A percentile compares a stretch with the other conserved stretches of the same genome.
These are phyloP conservation scores for Amphilophus citrinellus DNA, from an alignment of 2,113 vertebrate species.

Conservation along the genomic window DNA sequence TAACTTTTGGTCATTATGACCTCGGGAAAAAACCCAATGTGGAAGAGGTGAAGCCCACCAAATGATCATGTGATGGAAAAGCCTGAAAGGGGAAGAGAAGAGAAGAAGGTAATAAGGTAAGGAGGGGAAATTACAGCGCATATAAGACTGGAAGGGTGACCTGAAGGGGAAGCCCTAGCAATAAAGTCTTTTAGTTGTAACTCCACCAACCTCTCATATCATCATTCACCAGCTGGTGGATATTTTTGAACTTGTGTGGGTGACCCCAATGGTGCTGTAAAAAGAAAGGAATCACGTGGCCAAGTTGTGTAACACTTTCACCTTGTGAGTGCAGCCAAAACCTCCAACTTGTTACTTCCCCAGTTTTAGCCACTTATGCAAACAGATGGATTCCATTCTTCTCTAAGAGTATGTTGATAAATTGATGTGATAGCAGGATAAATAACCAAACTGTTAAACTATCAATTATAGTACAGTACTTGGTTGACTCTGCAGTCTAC, in stretches of 20 bases:
- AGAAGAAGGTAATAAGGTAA: neutral
- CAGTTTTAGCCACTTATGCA: slow-evolving; percentile 5
- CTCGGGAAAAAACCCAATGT: neutral
- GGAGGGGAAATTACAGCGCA: slow-evolving; percentile 10
- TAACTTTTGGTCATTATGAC: neutral
- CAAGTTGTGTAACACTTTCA: slow-evolving; percentile 60
- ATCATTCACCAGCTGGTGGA: slow-evolving; percentile 3
- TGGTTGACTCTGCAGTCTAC: neutral
- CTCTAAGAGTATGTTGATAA: slow-evolving; percentile 22
- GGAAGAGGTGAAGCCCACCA: neutral
- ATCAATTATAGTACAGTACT: slow-evolving; percentile 15
- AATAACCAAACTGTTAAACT: slow-evolving; percentile 40
- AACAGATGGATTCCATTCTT: slow-evolving; percentile 26
- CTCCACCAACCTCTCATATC: slow-evolving; percentile 4
- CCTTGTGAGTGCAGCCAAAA: slow-evolving; percentile 38
- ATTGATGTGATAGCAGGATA: slow-evolving; percentile 25
- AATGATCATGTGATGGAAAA: slow-evolving; percentile 8
- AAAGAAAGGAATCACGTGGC: slow-evolving; percentile 62
- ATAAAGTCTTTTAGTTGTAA: slow-evolving; percentile 46
- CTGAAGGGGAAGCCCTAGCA: slow-evolving; percentile 57
- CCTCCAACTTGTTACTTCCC: neutral
- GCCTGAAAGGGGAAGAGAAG: neutral
- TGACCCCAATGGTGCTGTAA: slow-evolving; percentile 49
- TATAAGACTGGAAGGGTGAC: slow-evolving; percentile 22
- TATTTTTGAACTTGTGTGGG: slow-evolving; percentile 57